These are phyloP conservation scores for Choreutis nemorana DNA, from an alignment of 2,888 invertebrate genomes.

Conservation along the genomic window DNA sequence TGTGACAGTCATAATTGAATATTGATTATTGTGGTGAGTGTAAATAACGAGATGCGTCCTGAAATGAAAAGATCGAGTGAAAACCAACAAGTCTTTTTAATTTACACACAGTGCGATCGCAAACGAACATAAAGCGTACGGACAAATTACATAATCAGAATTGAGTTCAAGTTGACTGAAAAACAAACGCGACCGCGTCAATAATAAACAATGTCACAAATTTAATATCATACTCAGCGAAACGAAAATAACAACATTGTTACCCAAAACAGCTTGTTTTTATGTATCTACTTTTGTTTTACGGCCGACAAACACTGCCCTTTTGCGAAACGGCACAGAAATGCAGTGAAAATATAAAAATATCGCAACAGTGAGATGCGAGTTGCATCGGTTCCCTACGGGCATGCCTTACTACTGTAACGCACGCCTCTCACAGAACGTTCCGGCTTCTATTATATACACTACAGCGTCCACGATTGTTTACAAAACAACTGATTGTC, in stretches of 20 bases:
- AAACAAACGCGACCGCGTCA: too few relatives aligned
- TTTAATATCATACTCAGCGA: constrained; percentile 6
- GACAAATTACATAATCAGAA: too few relatives aligned
- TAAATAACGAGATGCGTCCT: constrained; percentile 2
- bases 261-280: constrained; percentile 17
- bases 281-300: constrained; percentile 35
- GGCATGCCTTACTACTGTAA: constrained; percentile 22
- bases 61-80: too few relatives aligned
- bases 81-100: too few relatives aligned
- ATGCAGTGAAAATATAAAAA: constrained; percentile 48
- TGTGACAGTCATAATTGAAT: too few relatives aligned
- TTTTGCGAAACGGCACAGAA: constrained; percentile 33
- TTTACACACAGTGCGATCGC: too few relatives aligned
- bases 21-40: constrained; percentile 6
- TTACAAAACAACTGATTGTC: too few relatives aligned
- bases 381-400: constrained; percentile 32
- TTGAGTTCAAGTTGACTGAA: too few relatives aligned
- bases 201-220: too few relatives aligned
- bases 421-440: constrained; percentile 17
- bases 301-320: constrained; percentile 31
- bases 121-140: constrained; percentile 5
- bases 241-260: constrained; percentile 6
- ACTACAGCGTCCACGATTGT: too few relatives aligned
- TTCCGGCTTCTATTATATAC: too few relatives aligned
- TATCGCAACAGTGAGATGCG: constrained; percentile 35